Conservation (phyloP, 2,888 invertebrate genomes). For the Drosophila austrosaltans region DNA sequence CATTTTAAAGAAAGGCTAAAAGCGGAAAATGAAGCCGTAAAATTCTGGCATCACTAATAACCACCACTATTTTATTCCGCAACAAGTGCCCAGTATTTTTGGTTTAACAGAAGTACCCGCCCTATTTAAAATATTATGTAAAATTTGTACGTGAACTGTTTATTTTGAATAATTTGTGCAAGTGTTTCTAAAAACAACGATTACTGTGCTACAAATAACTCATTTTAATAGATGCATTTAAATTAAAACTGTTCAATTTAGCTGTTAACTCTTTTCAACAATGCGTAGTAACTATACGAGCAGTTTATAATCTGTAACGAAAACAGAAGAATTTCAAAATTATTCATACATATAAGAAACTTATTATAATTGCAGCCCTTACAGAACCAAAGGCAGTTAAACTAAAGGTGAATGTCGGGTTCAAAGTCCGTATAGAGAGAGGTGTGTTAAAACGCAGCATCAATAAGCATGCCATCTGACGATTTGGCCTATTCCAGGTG, state of each 20-base stretch:
- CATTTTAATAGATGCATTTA: neutral
- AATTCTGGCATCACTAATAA: neutral
- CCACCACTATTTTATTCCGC: neutral
- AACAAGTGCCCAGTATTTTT: neutral
- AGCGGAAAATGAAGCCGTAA: neutral
- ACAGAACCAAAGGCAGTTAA: constrained; percentile 77
- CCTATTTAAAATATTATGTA: neutral
- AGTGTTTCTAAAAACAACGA: neutral
- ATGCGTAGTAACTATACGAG: constrained; percentile 76
- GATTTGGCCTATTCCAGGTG: constrained; percentile 58
- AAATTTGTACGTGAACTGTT: neutral
- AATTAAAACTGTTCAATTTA: constrained; percentile 36
- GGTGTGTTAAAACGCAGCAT: constrained; percentile 61
- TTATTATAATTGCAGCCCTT: constrained; percentile 27
- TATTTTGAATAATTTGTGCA: neutral
- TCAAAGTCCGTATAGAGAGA: constrained; percentile 64
- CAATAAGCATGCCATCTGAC: constrained; percentile 55
- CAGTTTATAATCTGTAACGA: constrained; percentile 74
- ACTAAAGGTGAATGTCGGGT: constrained; percentile 69
- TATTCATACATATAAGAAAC: neutral
- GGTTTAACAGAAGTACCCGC: neutral
- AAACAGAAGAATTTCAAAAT: neutral
- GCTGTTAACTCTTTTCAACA: constrained; percentile 72
- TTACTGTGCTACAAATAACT: neutral
- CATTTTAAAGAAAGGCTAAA: neutral